phyloP scores from a whole-genome alignment of 1,140 invertebrate genomes.

The Schlechtendalia chinensis region DNA sequence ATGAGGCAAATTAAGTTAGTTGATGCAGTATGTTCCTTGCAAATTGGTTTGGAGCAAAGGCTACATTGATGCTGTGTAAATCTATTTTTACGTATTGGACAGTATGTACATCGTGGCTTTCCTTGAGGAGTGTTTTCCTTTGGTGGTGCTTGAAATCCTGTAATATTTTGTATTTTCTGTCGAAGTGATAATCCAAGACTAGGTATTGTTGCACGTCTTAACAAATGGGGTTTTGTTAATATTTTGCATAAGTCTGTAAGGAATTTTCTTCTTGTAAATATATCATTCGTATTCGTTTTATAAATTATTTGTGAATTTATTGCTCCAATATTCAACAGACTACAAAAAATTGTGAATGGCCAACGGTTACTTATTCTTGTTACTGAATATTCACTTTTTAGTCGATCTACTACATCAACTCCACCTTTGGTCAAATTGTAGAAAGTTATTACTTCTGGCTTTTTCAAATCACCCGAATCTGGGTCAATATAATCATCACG shows the following conservation, averaged over 20 bases:
- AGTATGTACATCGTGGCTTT: not conserved
- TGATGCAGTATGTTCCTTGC: not conserved
- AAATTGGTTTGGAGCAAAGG: not conserved
- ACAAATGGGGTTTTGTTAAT: not conserved
- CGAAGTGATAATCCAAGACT: too few relatives aligned
- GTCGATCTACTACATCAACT: slow-evolving; percentile 27
- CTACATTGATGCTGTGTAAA: not conserved
- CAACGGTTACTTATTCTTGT: slow-evolving; percentile 33
- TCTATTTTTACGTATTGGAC: not conserved
- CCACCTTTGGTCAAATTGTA: slow-evolving; percentile 51
- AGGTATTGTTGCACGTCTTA: too few relatives aligned
- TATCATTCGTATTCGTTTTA: slow-evolving; percentile 27
- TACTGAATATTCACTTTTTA: slow-evolving; percentile 48
- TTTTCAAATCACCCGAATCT: slow-evolving; percentile 25
- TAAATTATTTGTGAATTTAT: slow-evolving; percentile 44
- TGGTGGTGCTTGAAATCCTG: too few relatives aligned
- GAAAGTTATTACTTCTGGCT: slow-evolving; percentile 53
- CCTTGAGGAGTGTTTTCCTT: not conserved
- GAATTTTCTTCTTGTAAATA: not conserved
- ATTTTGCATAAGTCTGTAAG: slow-evolving; percentile 11
- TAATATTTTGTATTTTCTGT: too few relatives aligned
- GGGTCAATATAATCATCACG: too few relatives aligned
- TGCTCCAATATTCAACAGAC: slow-evolving; percentile 24
- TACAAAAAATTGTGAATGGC: slow-evolving; percentile 51
- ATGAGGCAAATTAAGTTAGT: too few relatives aligned